Evolutionary conservation across 2,888 invertebrate species (phyloP), one percentile per base, ranked within the genome.

Genomic region (Himalopsyche anomala): DNA sequence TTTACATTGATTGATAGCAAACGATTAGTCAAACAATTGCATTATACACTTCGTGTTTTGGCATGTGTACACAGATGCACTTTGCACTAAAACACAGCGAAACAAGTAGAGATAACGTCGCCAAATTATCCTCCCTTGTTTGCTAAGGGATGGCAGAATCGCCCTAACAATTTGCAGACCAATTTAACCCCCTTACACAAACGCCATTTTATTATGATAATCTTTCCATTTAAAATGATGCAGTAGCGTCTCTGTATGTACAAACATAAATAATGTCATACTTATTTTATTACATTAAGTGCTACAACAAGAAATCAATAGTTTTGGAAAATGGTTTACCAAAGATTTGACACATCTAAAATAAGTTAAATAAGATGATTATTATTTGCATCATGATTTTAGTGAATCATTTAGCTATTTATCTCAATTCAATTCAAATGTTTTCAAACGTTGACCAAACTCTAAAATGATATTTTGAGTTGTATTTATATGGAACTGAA

Each of bases 141-240:
- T 87, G 85, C 82, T 54, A 82, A 83, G 84, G 54, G 74, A 74
- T 74, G 74, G 12, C 8, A 38, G 74, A 36, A 74, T 74, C 45
- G 84, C 82, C 84, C 83, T 84, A 87, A 82, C 86, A 85, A 85
- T 85, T 85, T 81, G 54, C 80, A 83, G 69, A 55, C 81, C 40
- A 84, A 80, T 55, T 80, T 51, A 51, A 84, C 81, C 80, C 84
- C 80, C 84, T 82, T 69, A 55, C 19, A 82, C 69, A 74, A 19
- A 84, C 62, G 45, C 36, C 86, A 82, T 84, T 88, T 88, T 85
- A 87, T 86, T 86, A 86, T 84, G 86, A 87, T 88, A 87, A 87
- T 88, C 88, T 86, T 79, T 56, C 86, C 86, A 85, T 88, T 87
- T 86, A 84, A 87, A 87, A 86, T 83, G 87, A 62, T 74, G 36